Conservation (phyloP, 2,888 invertebrate species). For the Halocaridina rubra region DNA sequence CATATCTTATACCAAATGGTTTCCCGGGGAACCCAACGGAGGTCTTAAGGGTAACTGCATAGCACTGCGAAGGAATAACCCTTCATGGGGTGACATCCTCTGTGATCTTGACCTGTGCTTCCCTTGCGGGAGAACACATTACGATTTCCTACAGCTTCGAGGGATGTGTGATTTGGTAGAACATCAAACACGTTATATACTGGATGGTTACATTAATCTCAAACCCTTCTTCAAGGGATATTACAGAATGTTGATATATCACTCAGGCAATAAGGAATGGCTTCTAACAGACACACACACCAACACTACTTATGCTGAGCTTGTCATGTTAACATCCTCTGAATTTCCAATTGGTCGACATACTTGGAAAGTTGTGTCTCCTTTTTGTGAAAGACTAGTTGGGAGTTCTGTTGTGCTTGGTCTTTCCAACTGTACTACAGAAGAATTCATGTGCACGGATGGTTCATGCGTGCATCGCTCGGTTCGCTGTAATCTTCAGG, state of each 20-base stretch:
- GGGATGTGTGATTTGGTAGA: conserved; percentile 30
- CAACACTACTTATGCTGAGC: background rate
- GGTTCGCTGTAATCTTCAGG: conserved; percentile 27
- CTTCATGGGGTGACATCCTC: conserved; percentile 27
- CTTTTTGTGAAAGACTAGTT: background rate
- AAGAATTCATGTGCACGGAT: conserved; percentile 33
- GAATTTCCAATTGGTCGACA: conserved; percentile 10
- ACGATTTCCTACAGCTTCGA: conserved; percentile 27
- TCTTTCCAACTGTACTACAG: conserved; percentile 15
- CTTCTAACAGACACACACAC: background rate
- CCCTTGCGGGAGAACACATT: conserved; percentile 22
- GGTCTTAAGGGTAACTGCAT: conserved; percentile 31
- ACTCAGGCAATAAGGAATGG: conserved; percentile 5
- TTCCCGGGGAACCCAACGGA: conserved; percentile 34
- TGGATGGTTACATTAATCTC: conserved; percentile 39
- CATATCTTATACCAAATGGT: conserved; percentile 23
- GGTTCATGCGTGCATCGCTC: conserved; percentile 16
- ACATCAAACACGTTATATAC: conserved; percentile 29
- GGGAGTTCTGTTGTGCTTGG: background rate
- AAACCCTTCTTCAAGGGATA: conserved; percentile 37
- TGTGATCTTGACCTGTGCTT: conserved; percentile 36
- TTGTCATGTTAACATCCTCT: background rate
- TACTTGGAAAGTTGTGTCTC: background rate
- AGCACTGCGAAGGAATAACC: conserved; percentile 22
- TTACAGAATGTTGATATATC: conserved; percentile 15